These are phyloP conservation scores for Escarpia spicata DNA, from an alignment of 2,888 invertebrate genomes.

Conservation along the genomic window DNA sequence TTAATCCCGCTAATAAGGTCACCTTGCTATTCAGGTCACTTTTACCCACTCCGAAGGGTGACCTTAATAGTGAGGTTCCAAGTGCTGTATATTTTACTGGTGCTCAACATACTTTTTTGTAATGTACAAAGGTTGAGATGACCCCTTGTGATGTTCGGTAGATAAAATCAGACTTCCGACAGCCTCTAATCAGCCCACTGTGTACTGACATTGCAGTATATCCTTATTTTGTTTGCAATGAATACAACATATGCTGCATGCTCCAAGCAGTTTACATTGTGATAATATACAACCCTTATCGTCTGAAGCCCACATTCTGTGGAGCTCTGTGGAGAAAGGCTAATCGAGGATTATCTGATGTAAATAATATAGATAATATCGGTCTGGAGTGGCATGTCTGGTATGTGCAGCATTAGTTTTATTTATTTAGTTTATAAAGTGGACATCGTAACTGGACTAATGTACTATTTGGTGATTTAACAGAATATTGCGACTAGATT, in stretches of 20 bases:
- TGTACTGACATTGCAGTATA: not conserved
- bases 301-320: not conserved
- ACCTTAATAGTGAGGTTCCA: too few relatives aligned
- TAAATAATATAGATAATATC: not conserved
- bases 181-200: not conserved
- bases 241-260: not conserved
- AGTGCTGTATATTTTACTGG: too few relatives aligned
- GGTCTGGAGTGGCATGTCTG: not conserved
- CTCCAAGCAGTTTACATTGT: not conserved
- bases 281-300: not conserved
- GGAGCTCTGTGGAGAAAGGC: not conserved
- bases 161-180: conserved; percentile 6
- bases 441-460: not conserved
- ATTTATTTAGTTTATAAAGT: not conserved
- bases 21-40: too few relatives aligned
- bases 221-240: not conserved
- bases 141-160: not conserved
- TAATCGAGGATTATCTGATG: not conserved
- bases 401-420: not conserved
- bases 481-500: not conserved
- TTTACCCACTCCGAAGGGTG: too few relatives aligned
- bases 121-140: not conserved
- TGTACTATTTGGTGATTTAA: not conserved
- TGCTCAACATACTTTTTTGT: not conserved
- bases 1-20: too few relatives aligned